A percentile compares a stretch with the other conserved stretches of the same genome.
Evolutionary conservation across 2,888 invertebrate genomes (phyloP).

Genomic region (Hemistola chrysoprasaria): DNA sequence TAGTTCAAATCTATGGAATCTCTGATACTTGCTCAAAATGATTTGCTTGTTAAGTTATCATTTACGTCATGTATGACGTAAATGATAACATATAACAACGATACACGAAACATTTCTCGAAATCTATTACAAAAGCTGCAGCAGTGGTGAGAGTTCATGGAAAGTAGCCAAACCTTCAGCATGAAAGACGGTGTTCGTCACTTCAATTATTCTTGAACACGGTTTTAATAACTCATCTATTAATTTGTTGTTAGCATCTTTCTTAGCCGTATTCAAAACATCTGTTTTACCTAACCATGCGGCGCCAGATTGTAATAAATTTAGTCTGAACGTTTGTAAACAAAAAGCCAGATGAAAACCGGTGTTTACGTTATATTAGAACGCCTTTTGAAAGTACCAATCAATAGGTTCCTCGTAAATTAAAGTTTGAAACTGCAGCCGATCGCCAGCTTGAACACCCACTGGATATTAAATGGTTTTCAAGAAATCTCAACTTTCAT

Average conservation of each 20-base stretch:
- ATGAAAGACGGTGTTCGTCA: constrained; percentile 3
- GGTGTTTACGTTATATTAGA: constrained; percentile 55
- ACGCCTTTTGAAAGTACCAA: constrained; percentile 35
- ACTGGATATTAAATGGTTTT: constrained; percentile 4
- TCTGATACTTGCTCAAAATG: too few species aligned
- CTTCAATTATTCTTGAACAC: constrained; percentile 6
- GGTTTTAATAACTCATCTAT: constrained; percentile 29
- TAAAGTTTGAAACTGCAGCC: constrained; percentile 6
- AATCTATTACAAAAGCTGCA: neutral
- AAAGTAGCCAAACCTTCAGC: neutral
- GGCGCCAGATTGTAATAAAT: constrained; percentile 48
- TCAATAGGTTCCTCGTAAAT: constrained; percentile 26
- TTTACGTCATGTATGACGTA: too few species aligned
- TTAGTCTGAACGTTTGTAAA: constrained; percentile 56
- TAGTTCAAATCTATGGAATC: too few species aligned
- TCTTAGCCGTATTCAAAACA: constrained; percentile 52
- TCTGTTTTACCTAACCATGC: constrained; percentile 57
- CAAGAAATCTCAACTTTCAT: constrained; percentile 3
- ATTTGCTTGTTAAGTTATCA: neutral
- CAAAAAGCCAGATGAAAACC: constrained; percentile 58
- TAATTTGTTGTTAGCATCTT: constrained; percentile 28
- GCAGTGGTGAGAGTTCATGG: too few species aligned
- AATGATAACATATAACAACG: too few species aligned
- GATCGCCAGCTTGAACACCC: neutral
- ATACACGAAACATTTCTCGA: too few species aligned